A percentile compares a stretch with the other conserved stretches of the same genome.
These are phyloP conservation scores for Austrolebias charrua DNA, from an alignment of 2,797 vertebrate genomes.

Conservation along the genomic window DNA sequence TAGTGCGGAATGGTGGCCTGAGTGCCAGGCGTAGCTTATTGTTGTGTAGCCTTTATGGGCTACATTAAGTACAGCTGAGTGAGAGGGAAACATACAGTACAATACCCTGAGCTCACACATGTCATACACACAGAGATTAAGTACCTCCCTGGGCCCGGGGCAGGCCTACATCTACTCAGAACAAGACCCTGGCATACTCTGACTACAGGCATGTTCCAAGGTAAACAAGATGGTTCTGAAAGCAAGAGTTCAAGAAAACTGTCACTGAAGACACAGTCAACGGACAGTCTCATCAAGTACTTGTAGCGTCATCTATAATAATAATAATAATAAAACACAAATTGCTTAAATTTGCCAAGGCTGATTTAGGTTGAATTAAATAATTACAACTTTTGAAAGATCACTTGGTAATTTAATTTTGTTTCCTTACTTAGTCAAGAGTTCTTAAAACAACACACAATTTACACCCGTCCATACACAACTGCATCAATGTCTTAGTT, in stretches of 20 bases:
- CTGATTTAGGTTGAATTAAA: neutral
- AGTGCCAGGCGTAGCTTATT: conserved; percentile 79
- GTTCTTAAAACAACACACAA: too few relatives aligned
- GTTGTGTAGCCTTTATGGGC: conserved; percentile 83
- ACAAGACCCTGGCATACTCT: conserved; percentile 53
- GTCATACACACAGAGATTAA: conserved; percentile 79
- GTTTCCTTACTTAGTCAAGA: too few relatives aligned
- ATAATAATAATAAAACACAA: too few relatives aligned
- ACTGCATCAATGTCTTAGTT: too few relatives aligned
- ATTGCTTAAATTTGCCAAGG: too few relatives aligned
- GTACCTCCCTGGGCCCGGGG: conserved; percentile 67
- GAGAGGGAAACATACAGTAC: conserved; percentile 80
- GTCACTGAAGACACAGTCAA: conserved; percentile 1
- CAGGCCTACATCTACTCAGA: conserved; percentile 64
- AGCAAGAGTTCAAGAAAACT: conserved; percentile 23
- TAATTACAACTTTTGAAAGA: too few relatives aligned
- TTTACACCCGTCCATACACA: too few relatives aligned
- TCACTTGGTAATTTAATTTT: too few relatives aligned
- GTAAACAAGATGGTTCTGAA: conserved; percentile 11
- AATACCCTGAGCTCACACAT: conserved; percentile 79
- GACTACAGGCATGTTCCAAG: conserved; percentile 25
- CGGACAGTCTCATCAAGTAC: neutral
- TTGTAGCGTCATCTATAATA: neutral
- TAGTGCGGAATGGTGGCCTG: conserved; percentile 79
- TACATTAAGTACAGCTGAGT: conserved; percentile 84